Evolutionary conservation across 2,888 invertebrate species (phyloP).

Genomic region (Oegoconia quadripuncta): DNA sequence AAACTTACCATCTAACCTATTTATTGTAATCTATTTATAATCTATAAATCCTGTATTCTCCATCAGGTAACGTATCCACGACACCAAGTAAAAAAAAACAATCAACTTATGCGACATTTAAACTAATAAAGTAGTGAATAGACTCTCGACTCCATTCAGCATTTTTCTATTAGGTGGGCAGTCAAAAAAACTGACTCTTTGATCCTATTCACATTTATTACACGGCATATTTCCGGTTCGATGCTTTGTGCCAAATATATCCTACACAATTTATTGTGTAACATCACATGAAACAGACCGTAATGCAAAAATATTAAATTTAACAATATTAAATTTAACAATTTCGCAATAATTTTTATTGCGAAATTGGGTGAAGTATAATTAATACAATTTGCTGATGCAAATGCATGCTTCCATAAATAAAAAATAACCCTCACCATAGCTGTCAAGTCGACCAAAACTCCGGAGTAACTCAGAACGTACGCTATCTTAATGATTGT

Average conservation of each 20-base stretch:
- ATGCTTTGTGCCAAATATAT: slow-evolving; percentile 29
- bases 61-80: neutral
- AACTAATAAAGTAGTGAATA: slow-evolving; percentile 33
- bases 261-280: slow-evolving; percentile 21
- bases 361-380: too few relatives aligned
- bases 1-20: too few relatives aligned
- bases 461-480: too few relatives aligned
- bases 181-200: slow-evolving; percentile 34
- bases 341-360: slow-evolving; percentile 5
- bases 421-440: too few relatives aligned
- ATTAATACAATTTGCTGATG: too few relatives aligned
- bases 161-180: slow-evolving; percentile 15
- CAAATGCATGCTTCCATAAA: too few relatives aligned
- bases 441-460: too few relatives aligned
- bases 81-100: slow-evolving; percentile 17
- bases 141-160: slow-evolving; percentile 31
- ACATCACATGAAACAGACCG: slow-evolving; percentile 29
- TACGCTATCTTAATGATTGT: too few relatives aligned
- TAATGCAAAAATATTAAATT: slow-evolving; percentile 21
- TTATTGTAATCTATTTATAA: neutral
- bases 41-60: too few relatives aligned
- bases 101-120: slow-evolving; percentile 38
- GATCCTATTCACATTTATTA: slow-evolving; percentile 30
- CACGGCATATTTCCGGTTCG: slow-evolving; percentile 42
- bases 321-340: slow-evolving; percentile 16